Evolutionary conservation across 2,797 vertebrate genomes (phyloP).

Genomic region (Rousettus madagascariensis): DNA sequence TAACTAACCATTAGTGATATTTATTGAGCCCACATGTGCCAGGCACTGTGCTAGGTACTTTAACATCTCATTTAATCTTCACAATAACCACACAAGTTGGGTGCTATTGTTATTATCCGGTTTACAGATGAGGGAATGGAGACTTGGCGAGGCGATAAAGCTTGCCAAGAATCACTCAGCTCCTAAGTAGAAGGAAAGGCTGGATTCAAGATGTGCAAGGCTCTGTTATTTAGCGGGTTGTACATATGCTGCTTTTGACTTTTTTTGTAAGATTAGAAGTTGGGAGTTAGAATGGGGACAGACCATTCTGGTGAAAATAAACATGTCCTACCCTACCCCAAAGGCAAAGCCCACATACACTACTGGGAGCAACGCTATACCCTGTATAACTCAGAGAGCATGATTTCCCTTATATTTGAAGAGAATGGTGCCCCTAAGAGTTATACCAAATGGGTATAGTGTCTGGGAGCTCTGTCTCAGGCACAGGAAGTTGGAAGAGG

Average conservation of each 20-base stretch:
- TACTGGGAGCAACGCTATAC: background rate
- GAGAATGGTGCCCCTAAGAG: background rate
- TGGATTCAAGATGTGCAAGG: background rate
- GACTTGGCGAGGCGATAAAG: background rate
- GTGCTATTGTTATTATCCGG: background rate
- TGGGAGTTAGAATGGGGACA: background rate
- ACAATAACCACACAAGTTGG: background rate
- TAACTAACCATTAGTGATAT: background rate
- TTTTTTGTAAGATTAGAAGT: background rate
- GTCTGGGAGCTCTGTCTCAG: background rate
- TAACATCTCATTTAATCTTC: conserved; percentile 27
- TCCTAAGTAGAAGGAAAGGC: background rate
- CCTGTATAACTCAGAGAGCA: background rate
- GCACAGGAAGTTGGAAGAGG: background rate
- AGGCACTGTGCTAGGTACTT: background rate
- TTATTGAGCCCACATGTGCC: background rate
- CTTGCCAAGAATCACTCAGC: background rate
- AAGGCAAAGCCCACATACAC: background rate
- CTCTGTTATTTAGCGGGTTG: background rate
- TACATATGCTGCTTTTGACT: background rate
- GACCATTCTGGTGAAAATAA: background rate
- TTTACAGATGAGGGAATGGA: background rate
- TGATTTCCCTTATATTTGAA: background rate
- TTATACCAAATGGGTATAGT: background rate
- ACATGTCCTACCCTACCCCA: background rate